Percentiles rank a stretch among this genome's conserved stretches.
Conservation (phyloP, 2,797 vertebrate species). For the Arnoldichthys spilopterus region DNA sequence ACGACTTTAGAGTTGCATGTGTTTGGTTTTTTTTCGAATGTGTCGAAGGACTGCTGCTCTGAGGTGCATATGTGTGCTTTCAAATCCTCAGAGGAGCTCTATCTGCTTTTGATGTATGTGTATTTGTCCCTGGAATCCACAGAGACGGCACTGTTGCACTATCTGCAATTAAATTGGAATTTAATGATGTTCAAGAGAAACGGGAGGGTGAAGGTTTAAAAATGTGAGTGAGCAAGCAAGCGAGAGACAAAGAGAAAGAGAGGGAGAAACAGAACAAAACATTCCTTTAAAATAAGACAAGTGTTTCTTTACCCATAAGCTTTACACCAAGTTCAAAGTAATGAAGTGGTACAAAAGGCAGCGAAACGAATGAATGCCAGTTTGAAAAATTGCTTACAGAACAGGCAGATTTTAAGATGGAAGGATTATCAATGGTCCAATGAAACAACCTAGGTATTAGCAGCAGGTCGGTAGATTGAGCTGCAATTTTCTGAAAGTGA, state of each 20-base stretch:
- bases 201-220: background rate
- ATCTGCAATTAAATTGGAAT: conserved; percentile 7
- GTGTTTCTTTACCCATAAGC: background rate
- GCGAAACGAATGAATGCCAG: background rate
- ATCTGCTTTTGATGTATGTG: conserved; percentile 6
- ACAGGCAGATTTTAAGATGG: conserved; percentile 1
- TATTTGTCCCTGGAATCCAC: background rate
- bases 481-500: background rate
- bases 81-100: background rate
- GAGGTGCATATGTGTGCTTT: background rate
- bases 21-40: background rate
- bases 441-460: conserved; percentile 5
- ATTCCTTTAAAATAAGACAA: background rate
- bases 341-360: background rate
- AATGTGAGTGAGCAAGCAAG: background rate
- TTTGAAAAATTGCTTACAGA: background rate
- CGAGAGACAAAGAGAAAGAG: background rate
- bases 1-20: conserved; percentile 36
- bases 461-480: conserved; percentile 11
- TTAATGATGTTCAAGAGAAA: conserved; percentile 10
- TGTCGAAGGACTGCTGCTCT: background rate
- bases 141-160: background rate
- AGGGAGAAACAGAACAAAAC: background rate
- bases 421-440: conserved; percentile 15
- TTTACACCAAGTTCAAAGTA: background rate